Base-by-base conservation (phyloP, 1,140 invertebrate genomes). In the Drosophila chauvacae region DNA sequence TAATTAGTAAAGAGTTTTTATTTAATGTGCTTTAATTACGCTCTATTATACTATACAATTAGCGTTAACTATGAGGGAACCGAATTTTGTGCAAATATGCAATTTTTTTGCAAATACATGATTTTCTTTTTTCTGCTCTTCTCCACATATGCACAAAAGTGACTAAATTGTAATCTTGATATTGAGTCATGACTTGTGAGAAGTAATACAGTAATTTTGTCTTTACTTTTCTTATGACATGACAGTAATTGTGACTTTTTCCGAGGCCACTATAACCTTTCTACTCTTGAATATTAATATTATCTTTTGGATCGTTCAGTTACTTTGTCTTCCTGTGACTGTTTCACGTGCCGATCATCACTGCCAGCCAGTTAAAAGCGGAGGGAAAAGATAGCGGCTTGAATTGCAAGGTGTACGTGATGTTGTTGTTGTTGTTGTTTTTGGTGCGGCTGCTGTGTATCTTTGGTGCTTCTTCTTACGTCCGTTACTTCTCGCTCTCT, bases 341-440 rank as follows among this genome's bases (percentile, higher is more conserved):
- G n/a, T 42, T 33, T 47, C 44, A 61, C 59, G 51, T 26, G 42
- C 11, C 35, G 53, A 74, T 77, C 73, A 77, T 77, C 73, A 48
- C 60, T 39, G 53, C 28, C 51, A 53, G 45, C 39, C 71, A 65
- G 61, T 50, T 47, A 42, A 62, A 76, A 70, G 82, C 66, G 65
- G 81, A 73, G 56, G 73, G 70, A 85, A 72, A 80, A 88, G 73
- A 88, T 88, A 88, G 85, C 78, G 78, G 81, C 85, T 85, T 90
- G 82, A 90, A 90, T 85, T 90, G 85, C 85, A 88, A 88, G 85
- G 85, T 88, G 85, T 88, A 88, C 81, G 85, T 60, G 69, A 57
- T 58, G 62, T 80, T 74, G 80, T 69, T 74, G 61, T 39, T 64
- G 47, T 50, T 56, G 60, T 50, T 23, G 23, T 23, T 20, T 20